These are phyloP conservation scores for Erythrocercus mccallii DNA, from an alignment of 2,113 vertebrate genomes.

Conservation along the genomic window DNA sequence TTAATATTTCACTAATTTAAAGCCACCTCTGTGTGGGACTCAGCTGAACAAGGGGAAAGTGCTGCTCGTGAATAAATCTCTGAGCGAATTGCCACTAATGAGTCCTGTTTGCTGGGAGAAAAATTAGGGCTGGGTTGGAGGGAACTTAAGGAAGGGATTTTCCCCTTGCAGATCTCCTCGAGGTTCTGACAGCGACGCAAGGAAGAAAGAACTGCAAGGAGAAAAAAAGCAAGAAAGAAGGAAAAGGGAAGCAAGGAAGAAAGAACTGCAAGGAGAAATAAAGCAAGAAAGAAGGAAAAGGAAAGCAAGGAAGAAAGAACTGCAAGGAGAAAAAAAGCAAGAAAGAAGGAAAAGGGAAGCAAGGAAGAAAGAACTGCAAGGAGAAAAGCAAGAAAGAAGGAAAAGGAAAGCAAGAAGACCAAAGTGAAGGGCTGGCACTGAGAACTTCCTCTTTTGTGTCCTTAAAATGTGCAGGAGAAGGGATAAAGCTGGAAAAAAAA, in stretches of 20 bases:
- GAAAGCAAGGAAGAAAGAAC: neutral
- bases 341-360: too few species aligned
- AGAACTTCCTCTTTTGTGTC: neutral
- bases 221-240: neutral
- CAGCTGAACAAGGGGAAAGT: neutral
- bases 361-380: neutral
- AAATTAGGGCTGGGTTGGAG: rapidly evolving
- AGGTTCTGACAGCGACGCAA: neutral
- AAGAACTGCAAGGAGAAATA: neutral
- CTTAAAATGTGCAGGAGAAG: neutral
- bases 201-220: too few species aligned
- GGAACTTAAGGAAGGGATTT: neutral
- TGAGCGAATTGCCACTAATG: neutral
- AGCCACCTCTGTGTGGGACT: neutral
- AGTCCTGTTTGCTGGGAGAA: neutral
- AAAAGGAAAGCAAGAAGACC: neutral
- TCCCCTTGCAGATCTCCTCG: neutral
- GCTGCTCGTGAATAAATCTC: neutral
- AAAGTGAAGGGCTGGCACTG: neutral
- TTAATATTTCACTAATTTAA: neutral
- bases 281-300: too few species aligned
- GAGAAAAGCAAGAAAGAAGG: neutral
- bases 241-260: neutral
- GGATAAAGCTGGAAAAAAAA: neutral
- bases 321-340: neutral